Evolutionary conservation across 2,113 vertebrate genomes (phyloP).

Genomic region (Ammodramus savannarum): DNA sequence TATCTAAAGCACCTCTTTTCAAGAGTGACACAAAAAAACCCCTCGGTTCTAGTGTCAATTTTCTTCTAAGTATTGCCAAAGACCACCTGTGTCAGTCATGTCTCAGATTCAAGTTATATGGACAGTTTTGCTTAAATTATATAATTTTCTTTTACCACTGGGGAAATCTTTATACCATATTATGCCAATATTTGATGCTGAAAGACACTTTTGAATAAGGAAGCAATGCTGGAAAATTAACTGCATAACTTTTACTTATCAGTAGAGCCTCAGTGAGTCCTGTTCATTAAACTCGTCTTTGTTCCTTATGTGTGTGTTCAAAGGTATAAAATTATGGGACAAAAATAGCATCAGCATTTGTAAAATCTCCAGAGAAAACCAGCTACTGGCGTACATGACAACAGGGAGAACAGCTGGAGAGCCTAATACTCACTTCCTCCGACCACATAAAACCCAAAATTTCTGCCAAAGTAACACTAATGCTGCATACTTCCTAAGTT

Average conservation of each 20-base stretch:
- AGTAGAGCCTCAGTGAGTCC: background rate
- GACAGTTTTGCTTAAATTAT: background rate
- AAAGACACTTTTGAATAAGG: background rate
- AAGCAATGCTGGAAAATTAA: background rate
- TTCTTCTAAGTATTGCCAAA: background rate
- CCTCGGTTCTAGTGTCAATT: background rate
- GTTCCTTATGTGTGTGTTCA: background rate
- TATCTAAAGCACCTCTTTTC: background rate
- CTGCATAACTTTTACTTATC: background rate
- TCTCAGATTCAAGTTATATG: background rate
- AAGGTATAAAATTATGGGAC: background rate
- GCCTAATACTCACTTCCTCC: background rate
- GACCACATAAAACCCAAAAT: background rate
- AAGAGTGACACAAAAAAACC: background rate
- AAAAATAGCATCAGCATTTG: constrained; percentile 20
- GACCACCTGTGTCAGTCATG: background rate
- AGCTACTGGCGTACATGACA: background rate
- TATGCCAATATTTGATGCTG: background rate
- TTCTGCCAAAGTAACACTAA: background rate
- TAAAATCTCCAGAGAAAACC: constrained; percentile 8
- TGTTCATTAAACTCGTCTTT: constrained; percentile 19
- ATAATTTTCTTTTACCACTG: background rate
- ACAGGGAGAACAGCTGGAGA: constrained; percentile 17
- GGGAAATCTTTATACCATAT: background rate
- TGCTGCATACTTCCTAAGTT: background rate